phyloP scores from a whole-genome alignment of 2,888 invertebrate species.

The Caenorhabditis sp. region DNA sequence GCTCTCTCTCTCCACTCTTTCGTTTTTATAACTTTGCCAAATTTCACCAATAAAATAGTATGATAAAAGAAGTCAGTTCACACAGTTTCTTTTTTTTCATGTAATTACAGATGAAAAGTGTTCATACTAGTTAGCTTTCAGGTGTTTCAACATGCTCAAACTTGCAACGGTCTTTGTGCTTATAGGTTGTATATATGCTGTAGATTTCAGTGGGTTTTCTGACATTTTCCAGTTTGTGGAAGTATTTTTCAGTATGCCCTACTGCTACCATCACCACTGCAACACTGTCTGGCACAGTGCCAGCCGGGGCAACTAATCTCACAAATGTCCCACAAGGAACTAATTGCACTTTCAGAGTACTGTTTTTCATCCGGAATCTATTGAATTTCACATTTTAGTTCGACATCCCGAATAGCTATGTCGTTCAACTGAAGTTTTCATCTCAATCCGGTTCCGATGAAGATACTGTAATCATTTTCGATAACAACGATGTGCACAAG shows the following conservation, averaged over 20 bases:
- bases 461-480: constrained; percentile 1
- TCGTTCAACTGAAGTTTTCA: neutral
- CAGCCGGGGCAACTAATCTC: neutral
- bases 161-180: too few relatives aligned
- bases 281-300: neutral
- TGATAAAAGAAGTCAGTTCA: too few relatives aligned
- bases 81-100: neutral
- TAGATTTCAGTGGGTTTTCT: neutral
- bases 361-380: neutral
- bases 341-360: constrained; percentile 1
- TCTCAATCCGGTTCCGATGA: neutral
- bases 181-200: too few relatives aligned
- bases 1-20: constrained; percentile 1
- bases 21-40: constrained; percentile 4
- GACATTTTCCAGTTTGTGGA: neutral
- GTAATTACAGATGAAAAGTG: too few relatives aligned
- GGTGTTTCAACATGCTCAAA: too few relatives aligned
- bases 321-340: neutral
- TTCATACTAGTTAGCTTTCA: too few relatives aligned
- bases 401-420: constrained; percentile 32
- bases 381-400: constrained; percentile 16
- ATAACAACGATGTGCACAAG: neutral
- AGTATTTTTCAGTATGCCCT: constrained; percentile 18
- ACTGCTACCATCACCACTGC: neutral
- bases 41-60: too few relatives aligned